Conservation (phyloP, 2,888 invertebrate species). For the Carcina quercana region DNA sequence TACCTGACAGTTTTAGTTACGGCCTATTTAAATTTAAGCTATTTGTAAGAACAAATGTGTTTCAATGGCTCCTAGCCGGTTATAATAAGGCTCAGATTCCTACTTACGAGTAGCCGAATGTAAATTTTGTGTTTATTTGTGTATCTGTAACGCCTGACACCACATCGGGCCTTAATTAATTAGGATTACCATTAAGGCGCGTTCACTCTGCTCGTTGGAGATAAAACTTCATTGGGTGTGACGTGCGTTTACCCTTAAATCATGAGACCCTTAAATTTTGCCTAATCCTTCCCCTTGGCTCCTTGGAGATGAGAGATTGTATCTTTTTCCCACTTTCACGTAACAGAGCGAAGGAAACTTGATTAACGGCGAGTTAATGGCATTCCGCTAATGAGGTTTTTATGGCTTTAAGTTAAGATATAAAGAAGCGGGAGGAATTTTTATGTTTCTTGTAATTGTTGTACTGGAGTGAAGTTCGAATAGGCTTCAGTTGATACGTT, state of each 20-base stretch:
- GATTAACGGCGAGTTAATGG: no score
- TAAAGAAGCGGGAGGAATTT: no score
- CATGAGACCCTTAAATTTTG: conserved; percentile 45
- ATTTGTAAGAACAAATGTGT: neutral
- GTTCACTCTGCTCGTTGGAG: conserved; percentile 39
- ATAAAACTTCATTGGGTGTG: conserved; percentile 52
- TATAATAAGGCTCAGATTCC: conserved; percentile 2
- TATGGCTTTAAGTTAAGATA: conserved; percentile 2
- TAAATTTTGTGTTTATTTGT: conserved; percentile 21
- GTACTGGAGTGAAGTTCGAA: no score
- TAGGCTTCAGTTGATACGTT: no score
- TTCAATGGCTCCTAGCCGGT: neutral
- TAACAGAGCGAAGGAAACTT: no score
- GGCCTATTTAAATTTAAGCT: conserved; percentile 1
- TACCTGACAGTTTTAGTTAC: conserved; percentile 6
- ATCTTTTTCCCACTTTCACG: no score
- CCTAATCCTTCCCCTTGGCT: conserved; percentile 42
- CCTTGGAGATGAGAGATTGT: conserved; percentile 38
- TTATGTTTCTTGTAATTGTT: no score
- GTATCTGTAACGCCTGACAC: conserved; percentile 42
- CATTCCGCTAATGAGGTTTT: conserved; percentile 6
- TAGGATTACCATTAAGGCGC: conserved; percentile 52
- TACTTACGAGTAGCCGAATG: neutral
- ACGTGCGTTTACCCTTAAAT: conserved; percentile 29
- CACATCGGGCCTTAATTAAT: conserved; percentile 60